Conservation (phyloP, 2,797 vertebrate genomes). For the Esox lucius region DNA sequence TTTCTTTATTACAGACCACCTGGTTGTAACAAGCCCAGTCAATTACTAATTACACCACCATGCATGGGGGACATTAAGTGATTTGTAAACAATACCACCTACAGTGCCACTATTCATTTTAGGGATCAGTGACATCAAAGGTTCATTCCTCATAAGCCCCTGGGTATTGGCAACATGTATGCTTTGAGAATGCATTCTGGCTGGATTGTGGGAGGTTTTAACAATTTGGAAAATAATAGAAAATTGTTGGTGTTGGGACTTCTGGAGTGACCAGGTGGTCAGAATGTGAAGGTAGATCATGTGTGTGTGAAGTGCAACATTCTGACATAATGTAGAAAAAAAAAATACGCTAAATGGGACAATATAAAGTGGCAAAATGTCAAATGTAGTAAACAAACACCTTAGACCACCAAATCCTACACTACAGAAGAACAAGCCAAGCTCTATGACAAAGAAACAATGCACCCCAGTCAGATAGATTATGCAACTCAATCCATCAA, state of each 20-base stretch:
- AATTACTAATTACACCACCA: constrained; percentile 15
- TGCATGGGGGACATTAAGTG: constrained; percentile 25
- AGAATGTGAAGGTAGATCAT: background rate
- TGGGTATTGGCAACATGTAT: constrained; percentile 15
- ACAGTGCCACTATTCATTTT: constrained; percentile 30
- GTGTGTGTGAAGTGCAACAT: background rate
- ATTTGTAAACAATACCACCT: constrained; percentile 22
- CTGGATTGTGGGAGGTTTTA: constrained; percentile 3
- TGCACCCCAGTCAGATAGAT: background rate
- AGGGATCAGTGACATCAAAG: constrained; percentile 45
- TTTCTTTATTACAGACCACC: constrained; percentile 12
- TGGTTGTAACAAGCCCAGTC: constrained; percentile 14
- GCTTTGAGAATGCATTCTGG: background rate
- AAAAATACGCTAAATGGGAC: background rate
- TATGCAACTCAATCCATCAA: background rate
- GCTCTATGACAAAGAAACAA: background rate
- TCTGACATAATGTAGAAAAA: background rate
- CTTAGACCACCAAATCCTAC: background rate
- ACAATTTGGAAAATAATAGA: constrained; percentile 30
- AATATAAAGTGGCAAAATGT: background rate
- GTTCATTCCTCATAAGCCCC: constrained; percentile 18
- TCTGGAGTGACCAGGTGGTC: constrained; percentile 36
- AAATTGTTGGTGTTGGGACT: constrained; percentile 13
- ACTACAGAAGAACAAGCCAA: background rate
- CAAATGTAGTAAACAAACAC: background rate